Conservation (phyloP, 2,113 vertebrate genomes). For the Pituophis catenifer region DNA sequence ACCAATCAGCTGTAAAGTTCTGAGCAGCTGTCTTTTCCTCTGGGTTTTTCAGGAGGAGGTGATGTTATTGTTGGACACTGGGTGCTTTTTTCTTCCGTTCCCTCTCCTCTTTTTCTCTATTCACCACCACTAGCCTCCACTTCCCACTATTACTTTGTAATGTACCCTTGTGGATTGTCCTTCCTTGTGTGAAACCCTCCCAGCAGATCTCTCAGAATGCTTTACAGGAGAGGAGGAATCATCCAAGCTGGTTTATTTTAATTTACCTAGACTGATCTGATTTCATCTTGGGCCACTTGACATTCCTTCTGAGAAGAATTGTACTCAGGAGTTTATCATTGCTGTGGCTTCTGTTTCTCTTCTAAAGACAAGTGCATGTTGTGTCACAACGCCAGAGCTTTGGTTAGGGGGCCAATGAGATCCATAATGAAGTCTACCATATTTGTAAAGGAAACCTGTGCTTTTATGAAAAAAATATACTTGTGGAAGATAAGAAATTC, state of each 20-base stretch:
- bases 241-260: slow-evolving; percentile 7
- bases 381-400: background rate
- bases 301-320: background rate
- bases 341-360: background rate
- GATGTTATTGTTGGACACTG: background rate
- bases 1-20: background rate
- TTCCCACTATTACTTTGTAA: background rate
- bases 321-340: background rate
- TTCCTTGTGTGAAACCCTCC: background rate
- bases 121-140: background rate
- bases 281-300: slow-evolving; percentile 8
- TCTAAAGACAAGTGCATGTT: background rate
- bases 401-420: slow-evolving; percentile 5
- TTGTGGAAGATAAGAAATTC: slow-evolving; percentile 5
- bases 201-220: background rate
- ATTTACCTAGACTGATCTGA: background rate
- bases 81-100: background rate
- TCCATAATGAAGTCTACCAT: background rate
- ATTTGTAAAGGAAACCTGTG: background rate
- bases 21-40: background rate
- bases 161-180: background rate
- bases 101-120: background rate
- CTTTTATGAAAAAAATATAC: background rate
- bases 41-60: too few relatives aligned
- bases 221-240: background rate